Base-by-base conservation (phyloP, 1,140 invertebrate species). In the Heliconius eleuchia region DNA sequence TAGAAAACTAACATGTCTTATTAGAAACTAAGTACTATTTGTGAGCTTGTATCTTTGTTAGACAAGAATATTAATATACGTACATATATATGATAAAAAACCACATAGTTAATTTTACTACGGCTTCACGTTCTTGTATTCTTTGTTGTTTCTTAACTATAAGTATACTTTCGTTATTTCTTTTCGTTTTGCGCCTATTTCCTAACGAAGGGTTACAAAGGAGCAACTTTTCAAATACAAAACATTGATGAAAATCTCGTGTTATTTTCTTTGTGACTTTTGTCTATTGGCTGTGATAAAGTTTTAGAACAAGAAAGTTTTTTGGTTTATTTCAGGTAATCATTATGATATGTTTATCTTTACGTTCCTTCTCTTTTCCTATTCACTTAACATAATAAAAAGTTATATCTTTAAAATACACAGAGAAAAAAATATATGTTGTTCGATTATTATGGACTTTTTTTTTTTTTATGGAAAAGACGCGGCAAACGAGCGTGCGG, bases 201-300 rank as follows among this genome's bases (percentile, higher is more conserved):
- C 60, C 3, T 30, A 66, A 60, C 18, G 39, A 76, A 70, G 74
- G 60, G 60, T 76, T 76, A 76, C 60, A 71, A 76, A 76, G 74
- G 60, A 71, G 16, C 39, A 76, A 76, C 74, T 76, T 76, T 70
- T 76, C 66, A 39, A 71, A 76, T 76, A 76, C 60, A 76, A 76
- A 70, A 42, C 60, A 39, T 70, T 70, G 60, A 71, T 76, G 74
- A 34, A 71, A 76, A 70, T 71, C n/a, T 71, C 60, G 23, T 30
- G 60, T 70, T 75, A 76, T 76, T 42, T 76, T 46, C 74, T 70
- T 71, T 76, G 60, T 16, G 0, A 71, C 39, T 76, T 76, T 76
- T 19, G 13, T 57, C 34, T 39, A 30, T 27, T 27, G 23, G 60
- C 27, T 27, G 9, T 27, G 9, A n/a, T 7, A 3, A 60, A 13